Conservation (phyloP, 2,888 invertebrate genomes). For the Buathra laborator region DNA sequence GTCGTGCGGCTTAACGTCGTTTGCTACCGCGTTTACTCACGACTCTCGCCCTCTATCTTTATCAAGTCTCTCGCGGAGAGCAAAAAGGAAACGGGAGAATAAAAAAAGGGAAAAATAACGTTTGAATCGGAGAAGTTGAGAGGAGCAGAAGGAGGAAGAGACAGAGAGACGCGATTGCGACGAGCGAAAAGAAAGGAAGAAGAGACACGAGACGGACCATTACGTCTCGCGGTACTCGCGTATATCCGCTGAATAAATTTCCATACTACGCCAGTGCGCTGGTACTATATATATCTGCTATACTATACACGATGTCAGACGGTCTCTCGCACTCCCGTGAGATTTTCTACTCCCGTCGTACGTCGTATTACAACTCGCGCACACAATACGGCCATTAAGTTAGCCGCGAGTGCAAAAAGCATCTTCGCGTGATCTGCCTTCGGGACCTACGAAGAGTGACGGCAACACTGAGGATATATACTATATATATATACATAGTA, state of each 20-base stretch:
- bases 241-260: slow-evolving; percentile 80
- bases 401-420: slow-evolving; percentile 62
- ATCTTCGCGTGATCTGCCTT: slow-evolving; percentile 65
- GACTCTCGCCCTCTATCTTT: slow-evolving; percentile 51
- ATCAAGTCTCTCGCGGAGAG: slow-evolving; percentile 29
- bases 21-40: slow-evolving; percentile 57
- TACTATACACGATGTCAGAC: slow-evolving; percentile 22
- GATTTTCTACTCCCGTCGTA: slow-evolving; percentile 53
- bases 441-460: slow-evolving; percentile 37
- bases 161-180: slow-evolving; percentile 41
- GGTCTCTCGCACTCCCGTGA: slow-evolving; percentile 53
- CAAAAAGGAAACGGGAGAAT: slow-evolving; percentile 10
- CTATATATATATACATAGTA: neutral
- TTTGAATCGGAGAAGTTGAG: neutral
- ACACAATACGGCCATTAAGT: slow-evolving; percentile 70
- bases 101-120: neutral
- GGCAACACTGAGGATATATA: slow-evolving; percentile 24
- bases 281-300: slow-evolving; percentile 18
- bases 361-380: slow-evolving; percentile 55
- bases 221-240: slow-evolving; percentile 64
- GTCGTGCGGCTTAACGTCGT: slow-evolving; percentile 48
- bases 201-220: slow-evolving; percentile 63
- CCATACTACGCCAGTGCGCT: slow-evolving; percentile 73
- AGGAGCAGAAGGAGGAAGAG: slow-evolving; percentile 8
- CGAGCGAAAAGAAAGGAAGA: slow-evolving; percentile 51